A percentile compares a stretch with the other conserved stretches of the same genome.
Conservation (phyloP, 2,888 invertebrate genomes). For the Lasioglossum malachurum region DNA sequence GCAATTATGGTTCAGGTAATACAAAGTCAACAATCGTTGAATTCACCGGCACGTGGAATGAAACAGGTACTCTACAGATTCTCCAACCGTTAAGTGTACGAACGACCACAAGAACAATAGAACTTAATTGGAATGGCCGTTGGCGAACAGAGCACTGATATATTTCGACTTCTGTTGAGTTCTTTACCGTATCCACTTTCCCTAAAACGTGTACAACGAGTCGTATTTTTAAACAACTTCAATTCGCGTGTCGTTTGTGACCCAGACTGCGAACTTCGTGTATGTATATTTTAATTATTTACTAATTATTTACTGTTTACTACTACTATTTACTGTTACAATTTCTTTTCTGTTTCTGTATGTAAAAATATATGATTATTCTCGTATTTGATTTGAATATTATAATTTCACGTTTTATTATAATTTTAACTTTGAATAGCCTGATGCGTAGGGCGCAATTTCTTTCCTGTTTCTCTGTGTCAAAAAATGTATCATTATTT, state of each 20-base stretch:
- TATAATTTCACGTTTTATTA: neutral
- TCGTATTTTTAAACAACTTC: neutral
- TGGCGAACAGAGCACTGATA: neutral
- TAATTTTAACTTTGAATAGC: no score
- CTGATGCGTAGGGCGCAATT: no score
- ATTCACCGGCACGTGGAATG: neutral
- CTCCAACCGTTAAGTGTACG: constrained; percentile 10
- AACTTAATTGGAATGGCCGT: constrained; percentile 9
- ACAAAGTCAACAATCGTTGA: neutral
- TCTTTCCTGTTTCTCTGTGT: no score
- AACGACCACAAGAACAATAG: neutral
- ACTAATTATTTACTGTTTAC: no score
- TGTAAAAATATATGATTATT: no score
- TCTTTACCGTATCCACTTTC: neutral
- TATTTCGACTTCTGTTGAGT: neutral
- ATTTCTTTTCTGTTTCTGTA: no score
- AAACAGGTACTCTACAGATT: neutral
- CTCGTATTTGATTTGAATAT: neutral
- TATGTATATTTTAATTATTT: neutral
- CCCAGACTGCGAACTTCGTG: neutral
- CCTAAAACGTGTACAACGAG: neutral
- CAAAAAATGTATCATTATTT: no score
- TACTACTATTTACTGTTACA: no score
- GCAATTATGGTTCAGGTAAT: constrained; percentile 21
- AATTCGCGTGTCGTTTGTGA: neutral